A percentile compares a stretch with the other conserved stretches of the same genome.
Evolutionary conservation across 92 coral and sea anemone genomes (phyloP).

Genomic region (Porites rus): DNA sequence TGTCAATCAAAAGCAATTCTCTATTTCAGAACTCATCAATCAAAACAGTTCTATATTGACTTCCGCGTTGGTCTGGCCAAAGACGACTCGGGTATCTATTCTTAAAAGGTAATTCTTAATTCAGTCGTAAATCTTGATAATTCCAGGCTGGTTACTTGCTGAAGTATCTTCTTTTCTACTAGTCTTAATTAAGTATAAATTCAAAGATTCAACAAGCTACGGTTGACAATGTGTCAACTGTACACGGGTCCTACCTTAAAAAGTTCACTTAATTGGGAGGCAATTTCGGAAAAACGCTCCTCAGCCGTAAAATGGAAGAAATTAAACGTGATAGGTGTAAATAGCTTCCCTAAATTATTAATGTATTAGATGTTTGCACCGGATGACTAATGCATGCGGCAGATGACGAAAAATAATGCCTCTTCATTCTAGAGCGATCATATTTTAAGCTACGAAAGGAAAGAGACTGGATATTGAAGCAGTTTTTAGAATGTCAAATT

Average conservation of each 20-base stretch:
- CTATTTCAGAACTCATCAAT: neutral
- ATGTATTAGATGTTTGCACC: constrained; percentile 1
- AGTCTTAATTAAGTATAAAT: neutral
- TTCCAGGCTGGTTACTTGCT: too few species aligned
- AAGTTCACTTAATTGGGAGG: too few species aligned
- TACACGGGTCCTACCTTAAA: too few species aligned
- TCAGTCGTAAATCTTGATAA: neutral
- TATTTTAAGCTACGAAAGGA: too few species aligned
- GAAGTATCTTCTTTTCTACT: neutral
- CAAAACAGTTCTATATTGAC: neutral
- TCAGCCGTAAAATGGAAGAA: too few species aligned
- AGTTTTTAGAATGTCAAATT: too few species aligned
- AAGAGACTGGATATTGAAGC: too few species aligned
- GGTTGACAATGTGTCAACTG: neutral
- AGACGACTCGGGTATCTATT: neutral
- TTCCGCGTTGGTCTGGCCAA: neutral
- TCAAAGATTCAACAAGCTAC: neutral
- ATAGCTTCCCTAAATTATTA: neutral
- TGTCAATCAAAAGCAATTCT: too few species aligned
- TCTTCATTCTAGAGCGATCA: neutral
- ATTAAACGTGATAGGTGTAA: too few species aligned
- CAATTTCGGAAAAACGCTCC: too few species aligned
- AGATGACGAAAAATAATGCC: constrained; percentile 3
- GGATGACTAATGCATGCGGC: constrained; percentile 4
- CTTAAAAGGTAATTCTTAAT: neutral